Base-by-base conservation (phyloP, 1,140 invertebrate species). In the Penaeus chinensis region DNA sequence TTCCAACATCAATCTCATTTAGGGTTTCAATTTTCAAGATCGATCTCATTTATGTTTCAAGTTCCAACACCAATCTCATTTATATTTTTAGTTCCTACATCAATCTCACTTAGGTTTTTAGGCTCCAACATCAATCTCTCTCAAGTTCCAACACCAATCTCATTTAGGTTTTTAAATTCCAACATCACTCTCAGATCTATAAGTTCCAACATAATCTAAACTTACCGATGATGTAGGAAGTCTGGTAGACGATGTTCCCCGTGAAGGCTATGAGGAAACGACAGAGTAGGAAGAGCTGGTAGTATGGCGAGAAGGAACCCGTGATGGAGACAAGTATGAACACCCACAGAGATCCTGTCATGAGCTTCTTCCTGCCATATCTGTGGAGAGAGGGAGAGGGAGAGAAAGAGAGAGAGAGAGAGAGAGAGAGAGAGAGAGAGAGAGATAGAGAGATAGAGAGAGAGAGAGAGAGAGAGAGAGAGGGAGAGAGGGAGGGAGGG, bases 221-320 rank as follows among this genome's bases (percentile, higher is more conserved):
- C 89, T 93, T 93, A 96, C 95, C 96, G 81, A 96, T 94, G n/a
- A 96, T 95, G 91, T 96, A 96, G 69, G 95, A 95, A n/a, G 96
- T 95, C 82, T 96, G 92, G 91, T 96, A 96, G 0, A 96, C 95
- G 13, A 96, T 96, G 24, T 95, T 95, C 7, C 95, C 95, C 2
- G 95, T 95, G 47, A 95, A 94, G 4, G 96, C 96, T 32, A 96
- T 94, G 69, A 96, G 92, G 61, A 95, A 92, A 89, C 96, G 93
- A 47, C 95, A 93, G 61, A 95, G 91, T 19, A 95, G 94, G 90
- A 95, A 96, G 65, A 93, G 94, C 90, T 94, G 94, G 91, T 94
- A 96, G 89, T 96, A 95, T 0, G 95, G 95, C 2, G 95, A 93
- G 69, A 96, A 90, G 24, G 94, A 94, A 3, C 95, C 94, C 37